phyloP scores from a whole-genome alignment of 1,140 invertebrate genomes.

The Bilobella aurantiaca region DNA sequence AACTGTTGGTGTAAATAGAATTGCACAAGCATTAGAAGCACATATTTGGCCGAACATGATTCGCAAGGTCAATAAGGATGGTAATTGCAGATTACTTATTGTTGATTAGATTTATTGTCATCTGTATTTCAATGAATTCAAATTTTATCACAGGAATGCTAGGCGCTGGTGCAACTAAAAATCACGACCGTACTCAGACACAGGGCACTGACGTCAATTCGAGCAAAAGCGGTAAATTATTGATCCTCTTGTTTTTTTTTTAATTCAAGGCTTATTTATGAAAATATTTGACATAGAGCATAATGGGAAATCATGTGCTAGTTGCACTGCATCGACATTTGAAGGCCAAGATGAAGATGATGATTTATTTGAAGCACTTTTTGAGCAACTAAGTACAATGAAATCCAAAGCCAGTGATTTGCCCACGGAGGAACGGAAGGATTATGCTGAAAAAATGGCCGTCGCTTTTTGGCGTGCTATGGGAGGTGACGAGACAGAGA shows the following conservation, averaged over 20 bases:
- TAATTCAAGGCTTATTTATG: not conserved
- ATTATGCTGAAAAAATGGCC: conserved; percentile 64
- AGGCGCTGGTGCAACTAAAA: not conserved
- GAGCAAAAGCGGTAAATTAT: not conserved
- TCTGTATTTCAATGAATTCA: not conserved
- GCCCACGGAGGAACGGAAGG: conserved; percentile 52
- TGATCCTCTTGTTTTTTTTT: not conserved
- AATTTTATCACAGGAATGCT: not conserved
- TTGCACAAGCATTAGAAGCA: conserved; percentile 63
- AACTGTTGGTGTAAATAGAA: conserved; percentile 56
- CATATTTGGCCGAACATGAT: conserved; percentile 64
- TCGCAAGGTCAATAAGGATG: conserved; percentile 46
- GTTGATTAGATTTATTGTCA: not conserved
- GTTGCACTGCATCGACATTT: not conserved
- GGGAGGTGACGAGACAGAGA: conserved; percentile 61
- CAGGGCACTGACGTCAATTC: not conserved
- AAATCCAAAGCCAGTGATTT: conserved; percentile 56
- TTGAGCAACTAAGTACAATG: conserved; percentile 52
- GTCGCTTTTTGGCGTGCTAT: conserved; percentile 67
- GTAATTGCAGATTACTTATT: not conserved
- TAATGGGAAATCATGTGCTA: not conserved
- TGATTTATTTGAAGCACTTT: conserved; percentile 52
- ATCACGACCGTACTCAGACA: not conserved
- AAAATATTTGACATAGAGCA: not conserved
- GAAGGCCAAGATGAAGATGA: conserved; percentile 10